These are phyloP conservation scores for Leptinotarsa lineolata DNA, from an alignment of 1,140 invertebrate species.

Conservation along the genomic window DNA sequence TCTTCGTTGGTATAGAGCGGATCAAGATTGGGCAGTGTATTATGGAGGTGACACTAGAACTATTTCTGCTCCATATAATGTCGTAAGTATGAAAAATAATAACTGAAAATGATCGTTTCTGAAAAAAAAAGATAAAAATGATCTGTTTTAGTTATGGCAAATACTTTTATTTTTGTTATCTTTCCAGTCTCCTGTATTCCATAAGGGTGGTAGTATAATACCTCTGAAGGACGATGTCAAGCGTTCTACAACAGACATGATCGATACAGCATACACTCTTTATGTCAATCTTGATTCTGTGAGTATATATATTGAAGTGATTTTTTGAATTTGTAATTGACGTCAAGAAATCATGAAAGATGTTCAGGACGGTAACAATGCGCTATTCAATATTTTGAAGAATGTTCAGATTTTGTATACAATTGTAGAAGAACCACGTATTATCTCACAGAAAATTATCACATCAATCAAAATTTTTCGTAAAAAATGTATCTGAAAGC, in stretches of 20 bases:
- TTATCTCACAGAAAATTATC: too few relatives aligned
- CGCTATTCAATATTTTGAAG: too few relatives aligned
- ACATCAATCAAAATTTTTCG: too few relatives aligned
- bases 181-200: conserved; percentile 85
- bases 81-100: too few relatives aligned
- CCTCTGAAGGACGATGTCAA: conserved; percentile 86
- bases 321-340: neutral
- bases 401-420: too few relatives aligned
- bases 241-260: conserved; percentile 79
- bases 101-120: too few relatives aligned
- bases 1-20: conserved; percentile 86
- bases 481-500: too few relatives aligned
- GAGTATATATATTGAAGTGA: conserved; percentile 7
- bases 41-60: conserved; percentile 61
- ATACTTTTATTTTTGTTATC: too few relatives aligned
- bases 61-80: neutral
- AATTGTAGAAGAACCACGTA: too few relatives aligned
- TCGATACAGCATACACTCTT: conserved; percentile 89
- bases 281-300: conserved; percentile 69
- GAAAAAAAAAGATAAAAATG: too few relatives aligned
- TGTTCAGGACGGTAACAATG: neutral
- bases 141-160: too few relatives aligned
- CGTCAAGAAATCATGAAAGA: neutral
- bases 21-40: conserved; percentile 65
- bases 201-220: conserved; percentile 89